These are phyloP conservation scores for Petrocephalus sullivani DNA, from an alignment of 2,797 vertebrate genomes.

Conservation along the genomic window DNA sequence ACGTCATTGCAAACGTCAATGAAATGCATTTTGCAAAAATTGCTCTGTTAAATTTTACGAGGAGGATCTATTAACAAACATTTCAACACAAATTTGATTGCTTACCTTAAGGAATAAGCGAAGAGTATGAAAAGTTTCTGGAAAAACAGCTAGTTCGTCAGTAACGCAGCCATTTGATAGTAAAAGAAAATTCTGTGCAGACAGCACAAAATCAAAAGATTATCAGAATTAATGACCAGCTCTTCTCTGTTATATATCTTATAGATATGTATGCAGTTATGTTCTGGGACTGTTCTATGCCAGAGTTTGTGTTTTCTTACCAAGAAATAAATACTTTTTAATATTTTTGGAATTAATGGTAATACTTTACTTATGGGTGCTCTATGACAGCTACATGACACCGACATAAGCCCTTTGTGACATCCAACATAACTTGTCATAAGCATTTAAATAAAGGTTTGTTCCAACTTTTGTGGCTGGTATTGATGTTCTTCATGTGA, in stretches of 20 bases:
- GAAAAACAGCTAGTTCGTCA: neutral
- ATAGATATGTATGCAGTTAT: neutral
- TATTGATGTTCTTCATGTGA: too few relatives aligned
- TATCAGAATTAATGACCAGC: neutral
- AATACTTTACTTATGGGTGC: too few relatives aligned
- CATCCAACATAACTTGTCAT: too few relatives aligned
- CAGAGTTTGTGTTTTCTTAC: neutral
- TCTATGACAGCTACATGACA: too few relatives aligned
- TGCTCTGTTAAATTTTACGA: neutral
- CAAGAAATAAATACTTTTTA: neutral
- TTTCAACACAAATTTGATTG: neutral
- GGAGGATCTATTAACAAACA: neutral
- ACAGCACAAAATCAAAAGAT: neutral
- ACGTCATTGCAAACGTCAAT: neutral
- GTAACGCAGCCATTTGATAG: neutral
- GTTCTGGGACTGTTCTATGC: neutral
- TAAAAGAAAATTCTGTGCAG: neutral
- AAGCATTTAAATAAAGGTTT: too few relatives aligned
- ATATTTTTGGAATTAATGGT: neutral
- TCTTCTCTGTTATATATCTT: neutral
- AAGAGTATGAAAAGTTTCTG: neutral
- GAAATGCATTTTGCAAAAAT: neutral
- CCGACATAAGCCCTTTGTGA: too few relatives aligned
- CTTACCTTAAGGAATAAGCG: neutral
- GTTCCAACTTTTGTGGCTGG: too few relatives aligned